Evolutionary conservation across 2,888 invertebrate species (phyloP).

Genomic region (Ptychoptera albimana): DNA sequence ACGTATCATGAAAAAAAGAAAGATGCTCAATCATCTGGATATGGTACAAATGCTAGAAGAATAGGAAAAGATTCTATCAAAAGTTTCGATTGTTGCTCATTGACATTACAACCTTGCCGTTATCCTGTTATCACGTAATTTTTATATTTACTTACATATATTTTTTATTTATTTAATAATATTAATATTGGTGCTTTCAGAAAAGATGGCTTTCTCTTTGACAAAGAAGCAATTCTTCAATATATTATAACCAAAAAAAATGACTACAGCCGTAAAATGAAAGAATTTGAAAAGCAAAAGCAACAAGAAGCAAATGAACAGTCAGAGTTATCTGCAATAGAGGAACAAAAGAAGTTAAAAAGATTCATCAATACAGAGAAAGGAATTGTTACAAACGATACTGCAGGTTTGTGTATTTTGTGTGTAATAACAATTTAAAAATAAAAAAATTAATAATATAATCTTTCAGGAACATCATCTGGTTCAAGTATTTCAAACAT

Average conservation of each 20-base stretch:
- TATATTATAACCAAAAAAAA: conserved; percentile 90
- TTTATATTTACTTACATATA: not conserved
- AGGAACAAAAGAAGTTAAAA: conserved; percentile 55
- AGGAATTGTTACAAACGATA: conserved; percentile 40
- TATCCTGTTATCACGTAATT: conserved; percentile 77
- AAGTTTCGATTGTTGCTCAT: conserved; percentile 93
- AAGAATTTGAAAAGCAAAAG: conserved; percentile 82
- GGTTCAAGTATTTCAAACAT: conserved; percentile 50
- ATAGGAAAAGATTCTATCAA: conserved; percentile 59
- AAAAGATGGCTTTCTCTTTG: conserved; percentile 84
- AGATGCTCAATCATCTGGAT: conserved; percentile 88
- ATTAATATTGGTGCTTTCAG: conserved; percentile 14
- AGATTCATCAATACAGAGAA: conserved; percentile 73
- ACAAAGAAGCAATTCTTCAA: conserved; percentile 91
- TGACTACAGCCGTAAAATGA: conserved; percentile 74
- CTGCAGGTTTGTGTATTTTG: not conserved
- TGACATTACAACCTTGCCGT: conserved; percentile 91
- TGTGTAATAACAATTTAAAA: not conserved
- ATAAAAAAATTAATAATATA: conserved; percentile 30
- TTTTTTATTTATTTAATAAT: conserved; percentile 1
- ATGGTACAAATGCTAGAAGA: conserved; percentile 70
- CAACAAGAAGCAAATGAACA: conserved; percentile 56
- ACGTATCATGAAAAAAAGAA: conserved; percentile 96
- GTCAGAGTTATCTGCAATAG: conserved; percentile 52
- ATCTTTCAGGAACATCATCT: not conserved